A percentile compares a stretch with the other conserved stretches of the same genome.
Conservation (phyloP, 2,797 vertebrate species). For the Tinamus major region DNA sequence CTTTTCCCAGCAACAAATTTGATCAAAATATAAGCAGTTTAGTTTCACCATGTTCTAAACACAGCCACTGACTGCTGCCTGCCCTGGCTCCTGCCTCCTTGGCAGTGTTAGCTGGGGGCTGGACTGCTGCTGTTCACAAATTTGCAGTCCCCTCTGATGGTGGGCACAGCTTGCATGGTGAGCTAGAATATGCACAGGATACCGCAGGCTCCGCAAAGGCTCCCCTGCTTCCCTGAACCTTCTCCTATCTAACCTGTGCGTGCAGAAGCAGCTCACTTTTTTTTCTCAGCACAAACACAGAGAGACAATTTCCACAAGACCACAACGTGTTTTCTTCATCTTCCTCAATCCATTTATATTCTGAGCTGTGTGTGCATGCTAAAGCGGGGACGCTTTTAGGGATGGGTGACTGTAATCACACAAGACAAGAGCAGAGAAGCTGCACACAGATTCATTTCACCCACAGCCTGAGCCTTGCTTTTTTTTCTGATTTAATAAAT, state of each 20-base stretch:
- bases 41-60: neutral
- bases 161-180: neutral
- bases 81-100: neutral
- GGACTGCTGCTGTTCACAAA: neutral
- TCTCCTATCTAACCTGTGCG: neutral
- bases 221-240: neutral
- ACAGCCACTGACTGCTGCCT: neutral
- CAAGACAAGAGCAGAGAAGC: constrained; percentile 52
- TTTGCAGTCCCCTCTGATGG: neutral
- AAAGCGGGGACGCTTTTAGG: constrained; percentile 49
- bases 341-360: constrained; percentile 1
- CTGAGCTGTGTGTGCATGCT: neutral
- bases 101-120: neutral
- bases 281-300: neutral
- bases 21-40: neutral
- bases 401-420: constrained; percentile 52
- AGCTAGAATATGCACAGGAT: neutral
- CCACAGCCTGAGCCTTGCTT: constrained; percentile 32
- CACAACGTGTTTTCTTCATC: neutral
- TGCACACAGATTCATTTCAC: constrained; percentile 31
- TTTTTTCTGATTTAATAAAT: constrained; percentile 53
- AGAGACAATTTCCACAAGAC: neutral
- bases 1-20: neutral
- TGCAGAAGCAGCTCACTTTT: neutral
- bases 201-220: neutral